A percentile compares a stretch with the other conserved stretches of the same genome.
These are phyloP conservation scores for Alviniconcha marisindica DNA, from an alignment of 1,140 invertebrate species.

Conservation along the genomic window DNA sequence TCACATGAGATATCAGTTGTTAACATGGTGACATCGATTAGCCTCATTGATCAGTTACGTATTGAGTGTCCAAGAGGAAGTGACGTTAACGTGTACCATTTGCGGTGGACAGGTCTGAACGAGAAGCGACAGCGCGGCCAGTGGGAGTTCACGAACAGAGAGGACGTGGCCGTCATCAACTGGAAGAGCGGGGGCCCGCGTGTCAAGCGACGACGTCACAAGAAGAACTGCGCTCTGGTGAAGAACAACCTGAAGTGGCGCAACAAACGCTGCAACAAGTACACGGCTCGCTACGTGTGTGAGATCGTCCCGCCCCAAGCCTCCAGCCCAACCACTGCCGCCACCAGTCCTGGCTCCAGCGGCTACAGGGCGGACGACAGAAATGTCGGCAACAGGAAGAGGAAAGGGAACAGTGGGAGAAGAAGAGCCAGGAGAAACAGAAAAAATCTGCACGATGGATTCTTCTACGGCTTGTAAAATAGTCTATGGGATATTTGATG, in stretches of 20 bases:
- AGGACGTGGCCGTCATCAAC: conserved; percentile 55
- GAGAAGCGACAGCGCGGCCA: conserved; percentile 54
- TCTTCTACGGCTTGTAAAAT: conserved; percentile 29
- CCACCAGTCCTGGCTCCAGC: conserved; percentile 40
- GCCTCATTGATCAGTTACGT: too few relatives aligned
- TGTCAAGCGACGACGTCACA: conserved; percentile 52
- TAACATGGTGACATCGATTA: too few relatives aligned
- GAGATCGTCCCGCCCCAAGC: conserved; percentile 44
- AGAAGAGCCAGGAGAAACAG: conserved; percentile 23
- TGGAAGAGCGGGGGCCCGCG: conserved; percentile 63
- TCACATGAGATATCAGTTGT: too few relatives aligned
- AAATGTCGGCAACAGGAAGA: not conserved
- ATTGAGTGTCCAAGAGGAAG: too few relatives aligned
- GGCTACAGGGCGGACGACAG: conserved; percentile 31
- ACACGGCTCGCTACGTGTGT: conserved; percentile 66
- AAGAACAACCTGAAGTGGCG: conserved; percentile 65
- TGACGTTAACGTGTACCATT: not conserved
- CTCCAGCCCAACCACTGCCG: not conserved
- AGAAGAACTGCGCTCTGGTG: conserved; percentile 69
- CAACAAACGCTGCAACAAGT: conserved; percentile 69
- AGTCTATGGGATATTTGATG: too few relatives aligned
- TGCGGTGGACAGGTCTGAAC: conserved; percentile 64
- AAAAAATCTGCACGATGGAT: conserved; percentile 31
- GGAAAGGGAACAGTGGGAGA: conserved; percentile 24
- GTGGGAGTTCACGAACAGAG: conserved; percentile 66